Evolutionary conservation across 2,797 vertebrate species (phyloP).

Genomic region (Scarus forsteni): DNA sequence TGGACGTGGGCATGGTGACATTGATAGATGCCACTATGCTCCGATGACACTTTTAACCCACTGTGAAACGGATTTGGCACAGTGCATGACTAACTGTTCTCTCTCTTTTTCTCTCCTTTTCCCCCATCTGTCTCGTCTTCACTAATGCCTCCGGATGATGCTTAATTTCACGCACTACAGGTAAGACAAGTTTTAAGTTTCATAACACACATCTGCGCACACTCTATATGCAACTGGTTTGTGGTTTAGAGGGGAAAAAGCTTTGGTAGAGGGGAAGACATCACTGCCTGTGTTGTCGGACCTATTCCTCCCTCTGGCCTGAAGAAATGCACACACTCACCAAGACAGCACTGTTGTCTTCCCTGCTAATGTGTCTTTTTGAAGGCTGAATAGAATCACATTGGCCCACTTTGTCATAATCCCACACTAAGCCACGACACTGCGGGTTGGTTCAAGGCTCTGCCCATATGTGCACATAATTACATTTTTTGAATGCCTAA

Average conservation of each 20-base stretch:
- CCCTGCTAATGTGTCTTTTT: constrained; percentile 49
- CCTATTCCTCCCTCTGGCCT: constrained; percentile 26
- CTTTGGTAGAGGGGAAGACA: constrained; percentile 14
- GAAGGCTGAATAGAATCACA: constrained; percentile 59
- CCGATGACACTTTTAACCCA: constrained; percentile 66
- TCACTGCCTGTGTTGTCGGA: constrained; percentile 12
- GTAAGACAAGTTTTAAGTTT: constrained; percentile 52
- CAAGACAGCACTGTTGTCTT: constrained; percentile 33
- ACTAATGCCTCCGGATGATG: constrained; percentile 18
- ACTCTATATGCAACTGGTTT: neutral
- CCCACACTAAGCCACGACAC: constrained; percentile 46
- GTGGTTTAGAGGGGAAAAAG: neutral
- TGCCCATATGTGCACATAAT: constrained; percentile 67
- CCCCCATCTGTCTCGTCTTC: constrained; percentile 4
- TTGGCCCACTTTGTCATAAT: constrained; percentile 72
- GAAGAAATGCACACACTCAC: constrained; percentile 32
- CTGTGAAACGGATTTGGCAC: constrained; percentile 57
- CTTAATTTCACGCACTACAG: constrained; percentile 43
- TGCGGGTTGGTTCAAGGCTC: constrained; percentile 36
- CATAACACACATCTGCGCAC: neutral
- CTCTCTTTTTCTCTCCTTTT: constrained; percentile 14
- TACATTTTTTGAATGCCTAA: constrained; percentile 62
- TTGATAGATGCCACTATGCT: constrained; percentile 75
- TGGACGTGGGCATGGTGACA: constrained; percentile 65
- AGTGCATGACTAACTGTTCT: constrained; percentile 58